Evolutionary conservation across 2,888 invertebrate species (phyloP).

Genomic region (Carpatolechia fugitivella): DNA sequence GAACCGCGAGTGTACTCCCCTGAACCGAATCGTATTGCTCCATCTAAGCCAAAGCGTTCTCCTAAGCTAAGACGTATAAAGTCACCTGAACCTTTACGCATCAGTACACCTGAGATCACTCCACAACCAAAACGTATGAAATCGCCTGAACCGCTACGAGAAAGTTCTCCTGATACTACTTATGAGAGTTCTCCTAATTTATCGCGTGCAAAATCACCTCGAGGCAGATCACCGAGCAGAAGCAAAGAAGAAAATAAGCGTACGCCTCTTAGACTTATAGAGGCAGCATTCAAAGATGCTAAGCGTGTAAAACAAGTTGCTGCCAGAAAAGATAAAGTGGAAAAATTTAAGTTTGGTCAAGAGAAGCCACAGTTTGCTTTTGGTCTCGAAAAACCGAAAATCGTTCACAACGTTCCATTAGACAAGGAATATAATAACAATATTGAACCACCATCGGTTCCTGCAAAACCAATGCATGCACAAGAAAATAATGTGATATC

Average conservation of each 20-base stretch:
- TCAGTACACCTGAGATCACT: background rate
- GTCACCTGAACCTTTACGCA: background rate
- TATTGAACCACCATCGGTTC: conserved; percentile 16
- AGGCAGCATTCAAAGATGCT: conserved; percentile 22
- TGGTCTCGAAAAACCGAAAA: conserved; percentile 19
- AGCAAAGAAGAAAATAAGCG: conserved; percentile 22
- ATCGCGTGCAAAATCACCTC: background rate
- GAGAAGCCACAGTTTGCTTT: conserved; percentile 9
- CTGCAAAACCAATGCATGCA: conserved; percentile 23
- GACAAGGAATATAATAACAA: conserved; percentile 21
- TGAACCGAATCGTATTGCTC: conserved; percentile 2
- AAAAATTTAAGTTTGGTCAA: conserved; percentile 20
- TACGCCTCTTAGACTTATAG: conserved; percentile 13
- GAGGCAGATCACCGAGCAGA: background rate
- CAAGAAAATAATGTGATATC: conserved; percentile 32
- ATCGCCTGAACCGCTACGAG: background rate
- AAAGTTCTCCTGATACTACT: background rate
- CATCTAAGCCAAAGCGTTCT: background rate
- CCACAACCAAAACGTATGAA: background rate
- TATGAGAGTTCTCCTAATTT: background rate
- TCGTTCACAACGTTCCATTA: conserved; percentile 20
- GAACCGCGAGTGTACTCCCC: conserved; percentile 9
- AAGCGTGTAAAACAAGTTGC: conserved; percentile 15
- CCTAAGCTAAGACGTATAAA: background rate
- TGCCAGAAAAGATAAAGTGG: conserved; percentile 22